Percentiles rank a stretch among this genome's conserved stretches.
Evolutionary conservation across 2,888 invertebrate genomes (phyloP).

Genomic region (Byasa hedistus): DNA sequence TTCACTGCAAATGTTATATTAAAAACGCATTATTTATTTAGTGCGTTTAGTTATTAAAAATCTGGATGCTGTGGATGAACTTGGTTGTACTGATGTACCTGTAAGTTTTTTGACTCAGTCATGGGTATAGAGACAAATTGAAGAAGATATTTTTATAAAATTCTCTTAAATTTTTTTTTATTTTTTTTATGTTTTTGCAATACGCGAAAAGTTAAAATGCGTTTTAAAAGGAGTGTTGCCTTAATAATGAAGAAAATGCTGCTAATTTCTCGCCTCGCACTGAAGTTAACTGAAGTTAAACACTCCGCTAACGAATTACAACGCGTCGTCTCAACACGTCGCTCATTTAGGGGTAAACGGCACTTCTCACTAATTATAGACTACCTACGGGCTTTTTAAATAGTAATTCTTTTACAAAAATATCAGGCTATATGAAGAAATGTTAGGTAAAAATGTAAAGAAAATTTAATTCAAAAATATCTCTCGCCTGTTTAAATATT

Average conservation of each 20-base stretch:
- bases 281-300: conserved; percentile 1
- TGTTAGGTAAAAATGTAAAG: neutral
- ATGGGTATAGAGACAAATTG: too few relatives aligned
- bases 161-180: too few relatives aligned
- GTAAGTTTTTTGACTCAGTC: too few relatives aligned
- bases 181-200: neutral
- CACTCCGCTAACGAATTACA: conserved; percentile 4
- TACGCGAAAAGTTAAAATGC: neutral
- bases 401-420: neutral
- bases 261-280: neutral
- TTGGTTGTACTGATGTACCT: too few relatives aligned
- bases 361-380: conserved; percentile 3
- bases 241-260: neutral
- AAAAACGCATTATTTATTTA: too few relatives aligned
- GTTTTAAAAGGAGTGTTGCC: neutral
- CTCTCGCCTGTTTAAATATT: neutral
- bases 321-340: conserved; percentile 2
- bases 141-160: too few relatives aligned
- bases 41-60: too few relatives aligned
- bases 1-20: too few relatives aligned
- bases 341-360: conserved; percentile 1
- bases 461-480: too few relatives aligned
- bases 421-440: neutral
- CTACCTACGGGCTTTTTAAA: neutral
- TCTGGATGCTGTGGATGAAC: too few relatives aligned